These are phyloP conservation scores for Hirudo medicinalis DNA, from an alignment of 1,140 invertebrate genomes.

Conservation along the genomic window DNA sequence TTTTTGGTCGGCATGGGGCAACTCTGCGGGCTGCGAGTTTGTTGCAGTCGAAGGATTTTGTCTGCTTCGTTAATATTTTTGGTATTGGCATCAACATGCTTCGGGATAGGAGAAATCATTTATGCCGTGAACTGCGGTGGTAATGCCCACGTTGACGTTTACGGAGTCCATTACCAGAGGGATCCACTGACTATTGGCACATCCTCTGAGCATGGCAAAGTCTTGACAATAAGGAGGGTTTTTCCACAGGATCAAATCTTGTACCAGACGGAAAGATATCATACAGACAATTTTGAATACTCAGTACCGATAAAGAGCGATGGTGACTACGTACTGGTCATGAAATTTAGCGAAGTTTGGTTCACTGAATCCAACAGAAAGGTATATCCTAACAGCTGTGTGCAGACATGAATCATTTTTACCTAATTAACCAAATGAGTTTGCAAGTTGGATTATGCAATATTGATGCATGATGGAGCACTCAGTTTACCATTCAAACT, in stretches of 20 bases:
- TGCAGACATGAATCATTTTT: constrained; percentile 9
- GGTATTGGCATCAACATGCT: not conserved
- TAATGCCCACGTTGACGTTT: constrained; percentile 36
- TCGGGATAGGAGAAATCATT: constrained; percentile 32
- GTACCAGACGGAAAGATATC: constrained; percentile 41
- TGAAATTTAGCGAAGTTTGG: constrained; percentile 44
- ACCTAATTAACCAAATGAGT: too few species aligned
- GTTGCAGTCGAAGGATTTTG: not conserved
- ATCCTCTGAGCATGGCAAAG: constrained; percentile 40
- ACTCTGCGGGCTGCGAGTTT: not conserved
- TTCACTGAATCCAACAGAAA: constrained; percentile 40
- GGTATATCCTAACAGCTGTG: constrained; percentile 26
- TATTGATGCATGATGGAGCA: too few species aligned
- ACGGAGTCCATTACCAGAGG: constrained; percentile 36
- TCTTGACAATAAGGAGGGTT: constrained; percentile 36
- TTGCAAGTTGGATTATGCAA: too few species aligned
- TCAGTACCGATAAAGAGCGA: constrained; percentile 35
- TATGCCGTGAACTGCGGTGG: constrained; percentile 41
- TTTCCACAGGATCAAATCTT: constrained; percentile 39
- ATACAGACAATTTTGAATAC: constrained; percentile 39
- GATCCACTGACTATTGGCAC: constrained; percentile 33
- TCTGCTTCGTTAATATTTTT: not conserved
- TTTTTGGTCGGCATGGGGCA: not conserved
- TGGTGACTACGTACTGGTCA: constrained; percentile 40
- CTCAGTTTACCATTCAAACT: too few species aligned